A percentile compares a stretch with the other conserved stretches of the same genome.
Evolutionary conservation across 2,888 invertebrate genomes (phyloP).

Genomic region (Selenia dentaria): DNA sequence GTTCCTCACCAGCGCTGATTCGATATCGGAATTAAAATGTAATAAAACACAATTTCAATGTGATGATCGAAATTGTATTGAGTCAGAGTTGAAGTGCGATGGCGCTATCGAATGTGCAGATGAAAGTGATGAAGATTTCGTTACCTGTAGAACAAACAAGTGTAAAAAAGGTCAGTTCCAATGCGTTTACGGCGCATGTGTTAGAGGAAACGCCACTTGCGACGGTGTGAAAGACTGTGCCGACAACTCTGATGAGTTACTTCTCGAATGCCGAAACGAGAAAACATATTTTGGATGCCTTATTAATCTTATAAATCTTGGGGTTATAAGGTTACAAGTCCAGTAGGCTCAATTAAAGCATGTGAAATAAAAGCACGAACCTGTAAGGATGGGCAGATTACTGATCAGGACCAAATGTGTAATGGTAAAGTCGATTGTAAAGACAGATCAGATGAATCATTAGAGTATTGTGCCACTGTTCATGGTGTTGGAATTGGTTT

Average conservation of each 20-base stretch:
- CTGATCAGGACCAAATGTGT: constrained; percentile 8
- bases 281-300: constrained; percentile 6
- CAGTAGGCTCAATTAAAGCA: constrained; percentile 2
- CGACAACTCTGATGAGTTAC: constrained; percentile 19
- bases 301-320: not conserved
- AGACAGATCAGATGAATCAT: constrained; percentile 21
- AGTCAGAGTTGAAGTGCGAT: constrained; percentile 11
- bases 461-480: constrained; percentile 11
- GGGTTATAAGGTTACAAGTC: too few relatives aligned
- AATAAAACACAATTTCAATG: constrained; percentile 11
- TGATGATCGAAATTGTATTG: constrained; percentile 21
- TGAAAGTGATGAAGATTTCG: constrained; percentile 24
- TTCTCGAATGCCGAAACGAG: constrained; percentile 23
- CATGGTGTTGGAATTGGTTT: constrained; percentile 11
- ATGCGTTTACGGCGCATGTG: constrained; percentile 19
- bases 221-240: constrained; percentile 17
- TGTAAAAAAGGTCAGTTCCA: constrained; percentile 15
- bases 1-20: too few relatives aligned
- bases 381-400: constrained; percentile 13
- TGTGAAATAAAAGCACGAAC: constrained; percentile 10
- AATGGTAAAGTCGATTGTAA: constrained; percentile 18
- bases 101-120: constrained; percentile 22
- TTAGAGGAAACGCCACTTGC: constrained; percentile 6
- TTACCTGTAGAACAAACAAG: constrained; percentile 19
- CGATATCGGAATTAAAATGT: constrained; percentile 2